Percentiles rank a stretch among this genome's conserved stretches.
Evolutionary conservation across 2,113 vertebrate genomes (phyloP).

Genomic region (Ardeotis arabs): DNA sequence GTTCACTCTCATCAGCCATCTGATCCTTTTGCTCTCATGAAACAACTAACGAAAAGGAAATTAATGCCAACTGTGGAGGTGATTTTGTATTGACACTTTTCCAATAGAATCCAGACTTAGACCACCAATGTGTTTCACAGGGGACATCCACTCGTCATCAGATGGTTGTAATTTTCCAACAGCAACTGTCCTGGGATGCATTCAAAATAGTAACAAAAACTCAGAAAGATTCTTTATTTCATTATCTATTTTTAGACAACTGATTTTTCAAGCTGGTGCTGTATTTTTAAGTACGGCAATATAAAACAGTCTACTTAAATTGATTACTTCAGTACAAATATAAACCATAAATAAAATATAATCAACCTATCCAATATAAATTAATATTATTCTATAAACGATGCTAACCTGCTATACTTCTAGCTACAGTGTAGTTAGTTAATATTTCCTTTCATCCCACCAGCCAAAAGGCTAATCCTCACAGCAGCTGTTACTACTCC

Average conservation of each 20-base stretch:
- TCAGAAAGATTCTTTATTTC: background rate
- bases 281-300: background rate
- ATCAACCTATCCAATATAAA: background rate
- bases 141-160: background rate
- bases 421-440: background rate
- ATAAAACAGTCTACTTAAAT: background rate
- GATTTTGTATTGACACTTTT: constrained; percentile 18
- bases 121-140: background rate
- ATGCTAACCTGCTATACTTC: constrained; percentile 21
- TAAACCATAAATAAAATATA: background rate
- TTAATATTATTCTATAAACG: background rate
- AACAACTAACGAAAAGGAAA: constrained; percentile 18
- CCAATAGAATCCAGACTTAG: constrained; percentile 16
- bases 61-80: constrained; percentile 1
- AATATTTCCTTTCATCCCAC: constrained; percentile 53
- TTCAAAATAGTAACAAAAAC: background rate
- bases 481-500: constrained; percentile 72
- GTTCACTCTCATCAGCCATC: background rate
- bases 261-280: background rate
- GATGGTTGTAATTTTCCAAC: background rate
- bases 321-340: background rate
- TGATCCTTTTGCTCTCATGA: background rate
- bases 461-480: constrained; percentile 68
- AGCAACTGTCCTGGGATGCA: background rate
- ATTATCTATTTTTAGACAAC: background rate